These are phyloP conservation scores for Dermatemys mawii DNA, from an alignment of 2,113 vertebrate species.

Conservation along the genomic window DNA sequence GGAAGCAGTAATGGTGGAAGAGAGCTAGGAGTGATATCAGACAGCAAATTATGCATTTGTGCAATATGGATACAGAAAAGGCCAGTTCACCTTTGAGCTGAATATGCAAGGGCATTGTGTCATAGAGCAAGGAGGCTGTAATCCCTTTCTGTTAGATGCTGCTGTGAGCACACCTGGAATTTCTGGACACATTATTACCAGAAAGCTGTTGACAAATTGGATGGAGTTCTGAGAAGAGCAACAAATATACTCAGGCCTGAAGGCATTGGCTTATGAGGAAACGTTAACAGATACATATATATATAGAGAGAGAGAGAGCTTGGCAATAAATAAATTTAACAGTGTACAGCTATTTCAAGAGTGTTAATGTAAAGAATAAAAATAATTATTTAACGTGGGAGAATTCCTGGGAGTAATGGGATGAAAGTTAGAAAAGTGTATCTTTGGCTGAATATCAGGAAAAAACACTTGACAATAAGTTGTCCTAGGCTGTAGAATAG, in stretches of 20 bases:
- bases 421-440: neutral
- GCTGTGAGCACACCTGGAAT: neutral
- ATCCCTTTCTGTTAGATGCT: neutral
- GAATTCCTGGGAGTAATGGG: neutral
- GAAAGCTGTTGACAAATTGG: neutral
- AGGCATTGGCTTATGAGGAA: neutral
- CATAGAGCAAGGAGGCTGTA: rapidly evolving
- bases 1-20: neutral
- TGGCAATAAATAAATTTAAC: neutral
- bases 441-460: neutral
- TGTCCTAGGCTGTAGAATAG: neutral
- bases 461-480: neutral
- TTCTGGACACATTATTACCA: neutral
- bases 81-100: neutral
- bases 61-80: neutral
- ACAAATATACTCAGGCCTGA: neutral
- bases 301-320: neutral
- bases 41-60: neutral
- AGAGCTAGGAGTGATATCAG: neutral
- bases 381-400: neutral
- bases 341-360: neutral
- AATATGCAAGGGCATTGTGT: neutral
- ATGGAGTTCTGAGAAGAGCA: neutral
- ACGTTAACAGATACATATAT: neutral
- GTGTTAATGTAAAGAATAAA: neutral